Conservation (phyloP, 1,140 invertebrate genomes). For the Elymnias hypermnestra region DNA sequence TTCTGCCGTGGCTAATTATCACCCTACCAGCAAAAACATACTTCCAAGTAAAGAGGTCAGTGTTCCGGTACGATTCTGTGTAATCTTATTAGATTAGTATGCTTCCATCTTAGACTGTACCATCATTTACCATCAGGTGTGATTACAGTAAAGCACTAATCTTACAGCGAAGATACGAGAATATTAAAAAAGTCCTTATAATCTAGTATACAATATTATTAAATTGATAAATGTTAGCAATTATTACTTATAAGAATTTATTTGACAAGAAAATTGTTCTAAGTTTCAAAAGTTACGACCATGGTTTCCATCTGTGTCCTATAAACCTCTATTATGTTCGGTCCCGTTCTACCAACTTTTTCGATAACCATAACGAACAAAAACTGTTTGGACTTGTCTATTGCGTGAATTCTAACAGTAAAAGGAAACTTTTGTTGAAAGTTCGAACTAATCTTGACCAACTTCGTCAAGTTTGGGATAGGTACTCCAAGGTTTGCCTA, state of each 20-base stretch:
- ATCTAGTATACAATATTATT: no score
- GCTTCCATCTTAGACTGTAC: no score
- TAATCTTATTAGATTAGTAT: no score
- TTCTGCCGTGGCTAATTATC: no score
- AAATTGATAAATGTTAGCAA: background rate
- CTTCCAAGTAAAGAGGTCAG: no score
- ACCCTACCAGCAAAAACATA: no score
- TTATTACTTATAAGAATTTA: background rate
- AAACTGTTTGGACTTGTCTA: constrained; percentile 29
- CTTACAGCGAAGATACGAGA: no score
- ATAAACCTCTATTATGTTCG: constrained; percentile 30
- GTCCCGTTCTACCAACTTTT: constrained; percentile 27
- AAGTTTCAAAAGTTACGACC: constrained; percentile 21
- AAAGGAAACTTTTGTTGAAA: constrained; percentile 31
- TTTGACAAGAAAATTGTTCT: constrained; percentile 8
- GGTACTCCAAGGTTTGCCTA: no score
- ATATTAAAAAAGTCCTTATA: no score
- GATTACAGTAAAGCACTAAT: no score
- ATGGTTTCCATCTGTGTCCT: constrained; percentile 25
- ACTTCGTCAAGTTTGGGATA: constrained; percentile 18
- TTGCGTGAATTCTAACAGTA: constrained; percentile 23
- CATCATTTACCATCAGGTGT: no score
- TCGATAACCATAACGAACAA: constrained; percentile 40
- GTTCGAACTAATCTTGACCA: constrained; percentile 29
- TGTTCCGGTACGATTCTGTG: no score